Evolutionary conservation across 2,113 vertebrate genomes (phyloP), one percentile per base, ranked within the genome.

Genomic region (Mionectes macconnelli): DNA sequence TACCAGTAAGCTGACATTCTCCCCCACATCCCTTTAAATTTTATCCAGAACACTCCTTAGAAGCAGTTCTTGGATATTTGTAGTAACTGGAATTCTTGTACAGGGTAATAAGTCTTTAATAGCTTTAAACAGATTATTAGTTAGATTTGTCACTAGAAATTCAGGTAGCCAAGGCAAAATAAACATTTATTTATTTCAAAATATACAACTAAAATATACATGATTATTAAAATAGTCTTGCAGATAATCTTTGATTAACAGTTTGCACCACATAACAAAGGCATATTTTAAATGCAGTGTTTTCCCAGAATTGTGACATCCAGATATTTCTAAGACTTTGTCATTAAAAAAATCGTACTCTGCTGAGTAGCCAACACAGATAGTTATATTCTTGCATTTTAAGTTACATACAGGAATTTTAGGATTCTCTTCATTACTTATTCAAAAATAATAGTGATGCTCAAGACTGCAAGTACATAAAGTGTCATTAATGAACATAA

Each of bases 231-330:
- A 98, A 97, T 83, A 96, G 84, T 92, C 84, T 96, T 97, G 97
- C 86, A 97, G 73, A 86, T 91, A 97, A 79, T 95, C 97, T 97
- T 68, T 98, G 97, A 98, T 98, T 97, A 96, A 97, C 96, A 95
- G 81, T 91, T 87, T 88, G 86, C 96, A 90, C 95, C 69, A 96
- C 90, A 78, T 95, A 97, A 97, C 96, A 98, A 94, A 95, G 66
- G 79, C 40, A 14, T 47, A 91, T 95, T 87, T 90, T 90, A 96
- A 94, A 97, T 94, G 63, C 93, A 97, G 81, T 83, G 53, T 96
- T 96, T 97, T 95, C 95, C 92, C 97, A 97, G 97, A 97, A 97
- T 98, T 95, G 97, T 97, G 96, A 97, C 85, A 94, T 89, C 96
- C 42, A 94, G 91, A 44, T 60, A 97, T 86, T 89, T 60, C 77